Percentiles rank a stretch among this genome's conserved stretches.
Evolutionary conservation across 2,888 invertebrate species (phyloP).

Genomic region (Polydrusus pterygomalis): DNA sequence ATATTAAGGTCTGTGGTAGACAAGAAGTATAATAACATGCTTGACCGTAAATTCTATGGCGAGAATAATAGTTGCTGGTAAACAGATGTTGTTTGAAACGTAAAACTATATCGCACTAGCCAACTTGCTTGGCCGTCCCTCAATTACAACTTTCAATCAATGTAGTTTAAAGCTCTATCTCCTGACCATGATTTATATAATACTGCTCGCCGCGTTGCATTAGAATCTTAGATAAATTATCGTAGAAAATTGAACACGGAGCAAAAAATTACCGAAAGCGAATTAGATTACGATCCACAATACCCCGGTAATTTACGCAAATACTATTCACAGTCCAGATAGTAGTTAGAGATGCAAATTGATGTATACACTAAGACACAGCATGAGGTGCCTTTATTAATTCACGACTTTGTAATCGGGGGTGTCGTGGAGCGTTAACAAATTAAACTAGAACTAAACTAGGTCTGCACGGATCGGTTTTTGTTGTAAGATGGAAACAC

Average conservation of each 20-base stretch:
- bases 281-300: conserved; percentile 12
- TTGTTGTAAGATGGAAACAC: conserved; percentile 15
- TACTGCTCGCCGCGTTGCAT: too few species aligned
- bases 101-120: too few species aligned
- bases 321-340: conserved; percentile 61
- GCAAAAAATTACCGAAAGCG: neutral
- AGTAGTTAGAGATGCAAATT: conserved; percentile 67
- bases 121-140: too few species aligned
- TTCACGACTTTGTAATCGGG: conserved; percentile 64
- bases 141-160: too few species aligned
- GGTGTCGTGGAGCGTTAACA: conserved; percentile 39
- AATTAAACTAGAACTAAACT: conserved; percentile 36
- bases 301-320: conserved; percentile 32
- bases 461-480: conserved; percentile 11
- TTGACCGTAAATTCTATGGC: too few species aligned
- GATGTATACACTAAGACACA: conserved; percentile 65
- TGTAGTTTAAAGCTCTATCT: too few species aligned
- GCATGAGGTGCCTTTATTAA: conserved; percentile 63
- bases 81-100: too few species aligned
- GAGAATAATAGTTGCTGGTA: too few species aligned
- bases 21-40: too few species aligned
- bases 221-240: neutral
- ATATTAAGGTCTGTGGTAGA: too few species aligned
- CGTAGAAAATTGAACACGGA: neutral
- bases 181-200: too few species aligned